These are phyloP conservation scores for Aphelinus certus DNA, from an alignment of 1,140 invertebrate genomes.

Conservation along the genomic window DNA sequence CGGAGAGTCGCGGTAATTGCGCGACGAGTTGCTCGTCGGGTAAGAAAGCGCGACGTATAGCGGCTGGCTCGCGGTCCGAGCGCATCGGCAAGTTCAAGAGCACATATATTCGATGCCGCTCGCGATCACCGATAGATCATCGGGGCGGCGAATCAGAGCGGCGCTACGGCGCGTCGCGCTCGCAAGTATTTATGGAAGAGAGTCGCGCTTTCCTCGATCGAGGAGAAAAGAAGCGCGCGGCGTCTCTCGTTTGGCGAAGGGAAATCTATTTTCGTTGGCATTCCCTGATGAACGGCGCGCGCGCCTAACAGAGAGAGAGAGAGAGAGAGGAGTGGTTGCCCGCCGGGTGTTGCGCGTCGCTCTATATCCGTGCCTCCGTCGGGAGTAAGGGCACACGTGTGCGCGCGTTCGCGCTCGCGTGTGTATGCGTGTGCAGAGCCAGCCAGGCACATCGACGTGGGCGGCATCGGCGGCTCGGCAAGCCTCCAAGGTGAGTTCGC, in stretches of 20 bases:
- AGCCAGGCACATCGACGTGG: constrained; percentile 11
- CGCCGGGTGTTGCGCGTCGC: constrained; percentile 2
- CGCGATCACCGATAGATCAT: too few species aligned
- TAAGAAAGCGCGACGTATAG: too few species aligned
- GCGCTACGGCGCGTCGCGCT: too few species aligned
- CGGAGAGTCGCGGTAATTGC: too few species aligned
- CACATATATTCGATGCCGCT: neutral
- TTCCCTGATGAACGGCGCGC: constrained; percentile 50
- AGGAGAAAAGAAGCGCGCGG: constrained; percentile 29
- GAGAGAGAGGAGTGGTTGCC: too few species aligned
- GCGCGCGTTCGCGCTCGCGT: neutral
- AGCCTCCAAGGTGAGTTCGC: constrained; percentile 17
- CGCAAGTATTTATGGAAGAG: constrained; percentile 43
- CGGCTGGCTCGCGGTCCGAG: too few species aligned
- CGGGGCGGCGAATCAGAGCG: too few species aligned
- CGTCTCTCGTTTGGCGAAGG: constrained; percentile 13
- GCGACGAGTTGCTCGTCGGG: too few species aligned
- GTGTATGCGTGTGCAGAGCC: neutral
- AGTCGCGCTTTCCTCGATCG: constrained; percentile 43
- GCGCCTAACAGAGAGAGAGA: too few species aligned
- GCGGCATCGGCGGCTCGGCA: constrained; percentile 21
- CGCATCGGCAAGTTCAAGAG: neutral
- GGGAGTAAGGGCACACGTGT: constrained; percentile 17
- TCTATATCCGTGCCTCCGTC: constrained; percentile 21
- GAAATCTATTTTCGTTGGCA: constrained; percentile 53